Evolutionary conservation across 92 coral and sea anemone species (phyloP), one percentile per base, ranked within the genome.

Genomic region (Paragorgia papillata): DNA sequence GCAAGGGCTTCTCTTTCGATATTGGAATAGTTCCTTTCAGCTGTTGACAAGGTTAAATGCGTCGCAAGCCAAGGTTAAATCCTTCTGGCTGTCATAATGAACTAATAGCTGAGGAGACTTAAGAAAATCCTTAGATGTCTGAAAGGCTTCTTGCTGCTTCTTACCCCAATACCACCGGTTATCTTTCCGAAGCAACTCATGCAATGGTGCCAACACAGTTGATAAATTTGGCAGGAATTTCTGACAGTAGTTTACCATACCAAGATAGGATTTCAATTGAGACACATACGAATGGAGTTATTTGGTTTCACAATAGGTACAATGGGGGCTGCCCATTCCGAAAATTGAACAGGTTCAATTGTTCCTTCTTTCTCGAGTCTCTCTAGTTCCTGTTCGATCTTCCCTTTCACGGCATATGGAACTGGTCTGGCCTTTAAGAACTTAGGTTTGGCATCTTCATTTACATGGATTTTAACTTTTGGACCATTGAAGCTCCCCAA

Each of bases 261-360:
- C 89, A 8, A 88, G 53, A 71, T 79, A 84, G 12, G 86, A 81
- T 25, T 81, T 84, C 28, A 88, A 30, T 78, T 88, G 84, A 25
- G 70, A 76, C 46, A 71, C 86, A 56, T 69, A 18, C 60, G 32
- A 33, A 80, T 48, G 62, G 71, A 22, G 15, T 32, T 20, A 27
- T 53, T 28, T 25, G 63, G 0, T 49, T 73, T 73, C 60, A 73
- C 20, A 31, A 73, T 73, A 12, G 79, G 66, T 37, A 55, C 79
- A 73, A 73, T 73, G 18, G 79, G 65, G 31, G 79, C 62, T 31
- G 51, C 54, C 37, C 63, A 0, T 73, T 25, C 57, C 41, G 12
- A 7, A 15, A 37, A 37, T 37, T 37, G 6, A 37, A 37, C 43
- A 37, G 43, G 43, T 4, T 10, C 10, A 37, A 37, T 37, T 37